Percentiles rank a stretch among this genome's conserved stretches.
phyloP scores from a whole-genome alignment of 1,140 invertebrate genomes.

The Drosophila nigrodunni region DNA sequence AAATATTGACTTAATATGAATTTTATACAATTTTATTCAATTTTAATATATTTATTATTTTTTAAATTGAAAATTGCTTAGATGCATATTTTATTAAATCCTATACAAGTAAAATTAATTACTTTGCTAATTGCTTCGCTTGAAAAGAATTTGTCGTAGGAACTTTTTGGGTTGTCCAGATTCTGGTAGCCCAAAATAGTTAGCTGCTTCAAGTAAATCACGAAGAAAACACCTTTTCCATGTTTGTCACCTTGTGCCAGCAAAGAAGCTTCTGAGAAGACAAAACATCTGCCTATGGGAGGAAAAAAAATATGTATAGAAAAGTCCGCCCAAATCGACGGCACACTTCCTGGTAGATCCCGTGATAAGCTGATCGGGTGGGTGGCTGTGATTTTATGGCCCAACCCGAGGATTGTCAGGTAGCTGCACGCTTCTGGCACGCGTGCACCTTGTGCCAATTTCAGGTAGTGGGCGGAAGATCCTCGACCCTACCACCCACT shows the following conservation, averaged over 20 bases:
- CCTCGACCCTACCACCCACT: slow-evolving; percentile 18
- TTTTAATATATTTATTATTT: not conserved
- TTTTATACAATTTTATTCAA: too few relatives aligned
- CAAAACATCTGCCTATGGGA: slow-evolving; percentile 66
- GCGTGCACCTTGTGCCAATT: slow-evolving; percentile 54
- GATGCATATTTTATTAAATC: not conserved
- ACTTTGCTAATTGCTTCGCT: not conserved
- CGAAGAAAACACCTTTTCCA: slow-evolving; percentile 60
- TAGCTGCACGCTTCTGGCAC: slow-evolving; percentile 73
- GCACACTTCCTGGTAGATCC: slow-evolving; percentile 69
- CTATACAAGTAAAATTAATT: not conserved
- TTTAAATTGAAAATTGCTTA: not conserved
- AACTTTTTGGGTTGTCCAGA: not conserved
- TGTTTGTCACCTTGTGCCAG: slow-evolving; percentile 48
- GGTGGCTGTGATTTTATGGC: slow-evolving; percentile 35
- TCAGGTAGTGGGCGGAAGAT: slow-evolving; percentile 4
- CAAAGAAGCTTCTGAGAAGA: slow-evolving; percentile 64
- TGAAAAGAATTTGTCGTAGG: not conserved
- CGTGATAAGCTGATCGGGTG: slow-evolving; percentile 13
- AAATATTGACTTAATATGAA: too few relatives aligned
- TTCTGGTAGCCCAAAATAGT: slow-evolving; percentile 5
- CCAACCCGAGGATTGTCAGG: slow-evolving; percentile 24
- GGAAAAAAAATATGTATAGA: slow-evolving; percentile 36
- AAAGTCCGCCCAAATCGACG: slow-evolving; percentile 60
- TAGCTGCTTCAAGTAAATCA: slow-evolving; percentile 67